Conservation (phyloP, 1,140 invertebrate species). For the Pinna nobilis region DNA sequence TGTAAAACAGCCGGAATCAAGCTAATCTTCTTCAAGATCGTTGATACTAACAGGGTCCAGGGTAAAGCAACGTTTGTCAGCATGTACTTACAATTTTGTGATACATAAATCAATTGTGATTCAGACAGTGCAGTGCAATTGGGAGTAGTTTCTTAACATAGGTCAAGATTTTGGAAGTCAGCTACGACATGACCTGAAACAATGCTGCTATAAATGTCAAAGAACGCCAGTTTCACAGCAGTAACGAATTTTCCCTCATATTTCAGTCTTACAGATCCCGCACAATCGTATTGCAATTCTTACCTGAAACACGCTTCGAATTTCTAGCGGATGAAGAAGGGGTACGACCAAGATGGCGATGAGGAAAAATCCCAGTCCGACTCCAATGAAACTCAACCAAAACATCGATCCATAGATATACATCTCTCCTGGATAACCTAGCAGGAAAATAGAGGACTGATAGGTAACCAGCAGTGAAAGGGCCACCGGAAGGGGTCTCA, state of each 20-base stretch:
- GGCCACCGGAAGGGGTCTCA: slow-evolving; percentile 34
- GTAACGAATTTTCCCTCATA: no score
- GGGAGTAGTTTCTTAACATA: neutral
- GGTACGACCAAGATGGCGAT: slow-evolving; percentile 88
- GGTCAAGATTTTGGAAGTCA: neutral
- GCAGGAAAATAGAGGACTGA: slow-evolving; percentile 59
- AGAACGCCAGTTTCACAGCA: no score
- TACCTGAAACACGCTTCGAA: slow-evolving; percentile 91
- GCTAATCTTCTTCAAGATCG: no score
- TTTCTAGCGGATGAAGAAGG: slow-evolving; percentile 90
- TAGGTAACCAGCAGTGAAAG: slow-evolving; percentile 35
- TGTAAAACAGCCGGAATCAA: no score
- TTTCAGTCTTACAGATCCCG: neutral
- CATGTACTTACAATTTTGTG: no score
- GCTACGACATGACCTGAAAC: neutral
- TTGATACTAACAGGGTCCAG: no score
- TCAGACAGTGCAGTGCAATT: no score
- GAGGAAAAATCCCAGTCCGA: slow-evolving; percentile 84
- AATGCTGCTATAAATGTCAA: neutral
- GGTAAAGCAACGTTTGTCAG: no score
- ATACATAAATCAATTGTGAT: no score
- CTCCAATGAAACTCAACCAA: slow-evolving; percentile 29
- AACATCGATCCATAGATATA: slow-evolving; percentile 40
- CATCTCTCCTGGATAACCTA: slow-evolving; percentile 55
- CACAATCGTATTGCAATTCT: slow-evolving; percentile 59